Evolutionary conservation across 2,797 vertebrate species (phyloP).

Genomic region (Sibirionetta formosa): DNA sequence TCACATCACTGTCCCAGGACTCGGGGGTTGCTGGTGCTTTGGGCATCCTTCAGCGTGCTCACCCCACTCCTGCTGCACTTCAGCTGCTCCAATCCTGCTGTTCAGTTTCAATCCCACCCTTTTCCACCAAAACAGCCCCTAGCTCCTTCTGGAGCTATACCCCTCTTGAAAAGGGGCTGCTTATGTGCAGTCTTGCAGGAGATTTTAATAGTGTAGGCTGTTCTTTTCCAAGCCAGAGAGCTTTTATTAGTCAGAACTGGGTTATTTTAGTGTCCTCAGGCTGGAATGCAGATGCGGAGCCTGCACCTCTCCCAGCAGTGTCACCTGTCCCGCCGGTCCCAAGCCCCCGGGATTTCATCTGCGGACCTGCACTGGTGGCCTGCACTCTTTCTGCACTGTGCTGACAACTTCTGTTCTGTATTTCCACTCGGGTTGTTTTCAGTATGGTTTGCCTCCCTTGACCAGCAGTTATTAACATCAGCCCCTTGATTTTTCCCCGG

Average conservation of each 20-base stretch:
- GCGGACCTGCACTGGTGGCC: not conserved
- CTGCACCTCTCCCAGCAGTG: not conserved
- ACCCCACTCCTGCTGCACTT: fast-evolving
- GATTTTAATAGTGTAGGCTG: not conserved
- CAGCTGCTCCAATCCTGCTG: not conserved
- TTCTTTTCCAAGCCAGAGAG: not conserved
- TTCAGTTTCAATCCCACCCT: not conserved
- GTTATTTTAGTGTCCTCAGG: not conserved
- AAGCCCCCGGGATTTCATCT: not conserved
- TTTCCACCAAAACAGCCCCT: not conserved
- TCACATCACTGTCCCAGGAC: fast-evolving
- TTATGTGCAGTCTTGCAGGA: not conserved
- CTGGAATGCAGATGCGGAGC: not conserved
- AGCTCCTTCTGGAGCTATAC: not conserved
- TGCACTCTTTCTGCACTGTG: not conserved
- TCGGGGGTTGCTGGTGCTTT: not conserved
- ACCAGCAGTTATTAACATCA: not conserved
- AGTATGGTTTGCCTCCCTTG: not conserved
- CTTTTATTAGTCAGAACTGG: not conserved
- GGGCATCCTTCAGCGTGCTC: not conserved
- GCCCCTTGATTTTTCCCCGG: not conserved
- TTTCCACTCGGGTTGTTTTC: slow-evolving; percentile 7
- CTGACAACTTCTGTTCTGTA: not conserved
- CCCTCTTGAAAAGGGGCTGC: not conserved
- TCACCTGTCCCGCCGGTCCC: not conserved